Conservation (phyloP, 2,888 invertebrate species). For the Phanerotoma sp. region DNA sequence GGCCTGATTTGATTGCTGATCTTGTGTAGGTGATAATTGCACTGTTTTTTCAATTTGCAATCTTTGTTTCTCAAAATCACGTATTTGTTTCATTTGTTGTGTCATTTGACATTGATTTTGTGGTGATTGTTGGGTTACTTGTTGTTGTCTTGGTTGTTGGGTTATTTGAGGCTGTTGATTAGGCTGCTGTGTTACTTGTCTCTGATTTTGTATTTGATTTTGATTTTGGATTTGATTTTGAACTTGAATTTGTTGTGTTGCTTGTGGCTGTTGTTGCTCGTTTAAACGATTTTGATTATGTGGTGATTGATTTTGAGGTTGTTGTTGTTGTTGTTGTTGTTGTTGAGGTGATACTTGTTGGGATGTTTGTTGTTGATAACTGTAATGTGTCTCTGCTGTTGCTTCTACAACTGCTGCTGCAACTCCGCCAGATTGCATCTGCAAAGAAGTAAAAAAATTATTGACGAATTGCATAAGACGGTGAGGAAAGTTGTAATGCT, state of each 20-base stretch:
- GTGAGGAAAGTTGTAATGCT: no score
- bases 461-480: neutral
- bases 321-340: constrained; percentile 50
- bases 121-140: constrained; percentile 49
- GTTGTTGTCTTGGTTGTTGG: constrained; percentile 37
- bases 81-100: constrained; percentile 42
- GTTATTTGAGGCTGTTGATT: constrained; percentile 31
- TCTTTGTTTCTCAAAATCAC: constrained; percentile 45
- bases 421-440: constrained; percentile 55
- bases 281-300: constrained; percentile 50
- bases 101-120: constrained; percentile 53
- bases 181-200: constrained; percentile 45
- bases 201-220: constrained; percentile 47
- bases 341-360: constrained; percentile 51
- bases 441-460: constrained; percentile 10
- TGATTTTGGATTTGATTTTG: constrained; percentile 55
- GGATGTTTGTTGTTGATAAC: constrained; percentile 54
- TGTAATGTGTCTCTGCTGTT: constrained; percentile 55
- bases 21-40: constrained; percentile 40
- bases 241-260: constrained; percentile 43
- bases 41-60: constrained; percentile 50
- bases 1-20: constrained; percentile 36
- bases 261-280: constrained; percentile 43
- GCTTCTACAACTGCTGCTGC: constrained; percentile 56
- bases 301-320: constrained; percentile 45